phyloP scores from a whole-genome alignment of 2,113 vertebrate genomes.

The Ictalurus furcatus region DNA sequence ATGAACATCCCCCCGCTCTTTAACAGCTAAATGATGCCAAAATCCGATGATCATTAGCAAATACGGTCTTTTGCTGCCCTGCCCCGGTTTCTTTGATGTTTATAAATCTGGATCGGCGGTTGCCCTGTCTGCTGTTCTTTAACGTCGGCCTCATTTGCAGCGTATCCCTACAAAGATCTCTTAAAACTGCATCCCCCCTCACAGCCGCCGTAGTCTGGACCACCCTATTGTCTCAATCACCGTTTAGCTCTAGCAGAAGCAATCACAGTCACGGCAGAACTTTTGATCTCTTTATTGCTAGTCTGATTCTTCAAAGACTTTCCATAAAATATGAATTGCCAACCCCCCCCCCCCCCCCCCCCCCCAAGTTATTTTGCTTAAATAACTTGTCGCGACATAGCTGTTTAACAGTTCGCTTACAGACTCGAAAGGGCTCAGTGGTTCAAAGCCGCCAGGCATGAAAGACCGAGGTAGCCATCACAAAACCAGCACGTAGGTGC shows the following conservation, averaged over 20 bases:
- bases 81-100: slow-evolving; percentile 67
- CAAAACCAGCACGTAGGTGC: slow-evolving; percentile 64
- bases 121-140: slow-evolving; percentile 66
- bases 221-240: slow-evolving; percentile 63
- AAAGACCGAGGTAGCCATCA: slow-evolving; percentile 53
- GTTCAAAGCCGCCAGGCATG: slow-evolving; percentile 61
- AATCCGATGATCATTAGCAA: slow-evolving; percentile 65
- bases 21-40: slow-evolving; percentile 61
- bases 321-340: slow-evolving; percentile 65
- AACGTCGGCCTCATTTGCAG: slow-evolving; percentile 64
- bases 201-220: slow-evolving; percentile 52
- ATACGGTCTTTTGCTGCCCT: slow-evolving; percentile 52
- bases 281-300: slow-evolving; percentile 70
- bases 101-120: slow-evolving; percentile 64
- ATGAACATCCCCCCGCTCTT: slow-evolving; percentile 61
- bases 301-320: slow-evolving; percentile 65
- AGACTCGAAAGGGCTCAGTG: slow-evolving; percentile 59
- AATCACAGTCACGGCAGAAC: slow-evolving; percentile 54
- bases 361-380: background rate
- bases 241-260: slow-evolving; percentile 51
- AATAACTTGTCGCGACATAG: slow-evolving; percentile 44
- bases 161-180: slow-evolving; percentile 39
- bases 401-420: slow-evolving; percentile 64
- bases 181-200: slow-evolving; percentile 24
- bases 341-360: slow-evolving; percentile 12